Base-by-base conservation (phyloP, 2,888 invertebrate species). In the Perdita meconis region DNA sequence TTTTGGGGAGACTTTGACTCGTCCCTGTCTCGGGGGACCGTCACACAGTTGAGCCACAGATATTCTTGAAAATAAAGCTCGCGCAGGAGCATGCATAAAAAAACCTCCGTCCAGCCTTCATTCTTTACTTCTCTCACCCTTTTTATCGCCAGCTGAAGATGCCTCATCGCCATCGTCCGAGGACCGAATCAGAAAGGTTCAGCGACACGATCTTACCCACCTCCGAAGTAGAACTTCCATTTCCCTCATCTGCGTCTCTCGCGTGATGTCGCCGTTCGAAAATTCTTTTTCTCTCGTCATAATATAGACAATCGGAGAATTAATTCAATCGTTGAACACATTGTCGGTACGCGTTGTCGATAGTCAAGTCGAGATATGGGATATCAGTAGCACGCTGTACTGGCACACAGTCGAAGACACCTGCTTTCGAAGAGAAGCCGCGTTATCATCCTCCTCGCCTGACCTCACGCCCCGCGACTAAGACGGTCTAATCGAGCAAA, bases 401-500 rank as follows among this genome's bases (percentile, higher is more conserved):
- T 19, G 8, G n/a, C 12, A 24, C 77, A 60, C 64, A 68, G 22
- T 60, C 38, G 77, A 69, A 78, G 77, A 63, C 6, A 30, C 79
- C 22, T 10, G 22, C 44, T 53, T 66, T 67, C 69, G 67, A 59
- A 63, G 66, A 60, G 24, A 53, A 57, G 22, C 53, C 50, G 44
- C 67, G 65, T n/a, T n/a, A 16, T 53, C 67, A 8, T 61, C 44
- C 12, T 38, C 40, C 4, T 26, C 8, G 12, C 2, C 24, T 56
- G 16, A n/a, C n/a, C 30, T 30, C 6, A 6, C 30, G 30, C n/a
- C n/a, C 19, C 24, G 24, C n/a, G 53, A 60, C 42, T 64, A 61
- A 50, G 44, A 69, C 40, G 44, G 67, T n/a, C 61, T 86, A 86
- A 88, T 73, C 60, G 64, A 65, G 60, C 65, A 50, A 68, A 78